phyloP scores from a whole-genome alignment of 2,797 vertebrate species.

The Naso thynnoides region DNA sequence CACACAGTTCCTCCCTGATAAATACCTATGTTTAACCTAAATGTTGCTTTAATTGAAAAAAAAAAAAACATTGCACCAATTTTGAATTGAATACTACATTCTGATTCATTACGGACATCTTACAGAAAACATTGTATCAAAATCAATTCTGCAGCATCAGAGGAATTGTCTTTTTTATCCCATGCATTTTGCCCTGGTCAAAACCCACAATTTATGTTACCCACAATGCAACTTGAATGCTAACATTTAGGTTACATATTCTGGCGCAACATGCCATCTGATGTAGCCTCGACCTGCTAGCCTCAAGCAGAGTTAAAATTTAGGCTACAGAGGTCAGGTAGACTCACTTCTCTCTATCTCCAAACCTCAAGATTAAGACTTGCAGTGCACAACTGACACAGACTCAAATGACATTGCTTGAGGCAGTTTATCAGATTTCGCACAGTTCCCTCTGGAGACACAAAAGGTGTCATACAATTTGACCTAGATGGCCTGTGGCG shows the following conservation, averaged over 20 bases:
- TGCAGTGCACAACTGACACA: neutral
- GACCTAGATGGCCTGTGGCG: too few species aligned
- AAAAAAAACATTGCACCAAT: neutral
- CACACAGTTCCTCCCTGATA: neutral
- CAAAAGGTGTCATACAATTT: neutral
- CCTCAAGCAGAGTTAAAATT: neutral
- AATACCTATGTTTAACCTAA: neutral
- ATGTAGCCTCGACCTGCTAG: neutral
- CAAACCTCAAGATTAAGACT: neutral
- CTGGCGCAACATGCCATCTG: neutral
- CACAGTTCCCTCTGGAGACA: neutral
- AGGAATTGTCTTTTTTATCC: neutral
- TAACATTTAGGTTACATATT: neutral
- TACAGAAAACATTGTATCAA: neutral
- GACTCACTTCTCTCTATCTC: neutral
- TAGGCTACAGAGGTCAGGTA: neutral
- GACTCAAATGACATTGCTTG: constrained; percentile 11
- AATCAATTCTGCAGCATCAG: neutral
- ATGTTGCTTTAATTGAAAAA: neutral
- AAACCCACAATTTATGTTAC: neutral
- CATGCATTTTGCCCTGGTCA: neutral
- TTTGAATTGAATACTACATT: neutral
- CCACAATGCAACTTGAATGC: neutral
- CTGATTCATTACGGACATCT: neutral
- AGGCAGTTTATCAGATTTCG: neutral